Base-by-base conservation (phyloP, 2,888 invertebrate species). In the Electrophaes corylata region DNA sequence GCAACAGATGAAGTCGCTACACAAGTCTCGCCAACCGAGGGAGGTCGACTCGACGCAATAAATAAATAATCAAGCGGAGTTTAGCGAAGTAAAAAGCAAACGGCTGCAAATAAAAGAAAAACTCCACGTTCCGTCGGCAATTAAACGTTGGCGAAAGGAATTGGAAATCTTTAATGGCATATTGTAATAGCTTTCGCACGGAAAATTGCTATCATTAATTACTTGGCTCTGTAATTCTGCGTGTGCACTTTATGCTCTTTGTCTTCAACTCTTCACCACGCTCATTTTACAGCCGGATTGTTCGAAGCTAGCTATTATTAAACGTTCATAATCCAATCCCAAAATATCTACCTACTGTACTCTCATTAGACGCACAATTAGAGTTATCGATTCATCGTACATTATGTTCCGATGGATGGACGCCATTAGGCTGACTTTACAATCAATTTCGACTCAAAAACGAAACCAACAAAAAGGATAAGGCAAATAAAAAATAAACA, bases 401-500 rank as follows among this genome's bases (percentile, higher is more conserved):
- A 80, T 86, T 80, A 86, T 78, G 73, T 76, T 57, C 57, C 57
- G 64, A 67, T 75, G 72, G 83, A 84, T 75, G 79, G 77, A 83
- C 81, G 79, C 89, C 81, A 90, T 91, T 91, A 91, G 81, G 75
- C 71, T 76, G 76, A 78, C 79, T 84, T 86, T 87, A 91, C 89
- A 91, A 91, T 91, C 90, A 91, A 91, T 91, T 90, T 86, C 75
- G 70, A 84, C 73, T 79, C 78, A 78, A 87, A 89, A 88, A 83
- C 69, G 78, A 81, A 79, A 72, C 75, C 76, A 81, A 85, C 80
- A 81, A 78, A 81, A 86, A 83, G 84, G 83, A 87, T 87, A 88
- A 88, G 76, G 84, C 86, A 87, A 90, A 88, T 86, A 91, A 89
- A 91, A 89, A 89, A 89, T 76, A 89, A 90, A 90, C 78, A 90